These are phyloP conservation scores for Argyresthia goedartella DNA, from an alignment of 2,888 invertebrate species.

Conservation along the genomic window DNA sequence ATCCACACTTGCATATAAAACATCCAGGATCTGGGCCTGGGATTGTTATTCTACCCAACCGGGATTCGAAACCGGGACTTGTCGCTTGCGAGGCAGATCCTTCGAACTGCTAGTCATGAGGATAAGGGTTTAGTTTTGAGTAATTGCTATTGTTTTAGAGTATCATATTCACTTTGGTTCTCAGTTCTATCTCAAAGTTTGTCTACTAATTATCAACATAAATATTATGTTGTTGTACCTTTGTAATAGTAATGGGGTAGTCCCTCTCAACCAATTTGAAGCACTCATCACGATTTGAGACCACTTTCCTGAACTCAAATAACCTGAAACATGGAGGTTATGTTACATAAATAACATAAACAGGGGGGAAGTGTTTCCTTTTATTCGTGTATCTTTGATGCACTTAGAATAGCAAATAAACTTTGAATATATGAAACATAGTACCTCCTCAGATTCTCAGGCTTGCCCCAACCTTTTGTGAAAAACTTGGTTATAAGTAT, in stretches of 20 bases:
- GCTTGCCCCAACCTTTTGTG: slow-evolving; percentile 96
- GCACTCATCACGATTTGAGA: slow-evolving; percentile 87
- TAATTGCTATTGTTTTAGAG: no score
- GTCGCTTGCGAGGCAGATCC: no score
- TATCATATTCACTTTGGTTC: no score
- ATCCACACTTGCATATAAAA: no score
- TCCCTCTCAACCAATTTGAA: slow-evolving; percentile 83
- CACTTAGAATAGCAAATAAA: background rate
- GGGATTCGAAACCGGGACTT: no score
- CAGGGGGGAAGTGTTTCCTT: background rate
- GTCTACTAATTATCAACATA: no score
- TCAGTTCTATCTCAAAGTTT: no score
- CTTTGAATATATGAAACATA: background rate
- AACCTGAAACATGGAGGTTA: slow-evolving; percentile 74
- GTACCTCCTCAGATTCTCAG: slow-evolving; percentile 90
- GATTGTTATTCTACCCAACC: no score
- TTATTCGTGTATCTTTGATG: background rate
- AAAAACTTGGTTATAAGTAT: slow-evolving; percentile 92
- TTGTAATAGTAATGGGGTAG: slow-evolving; percentile 89
- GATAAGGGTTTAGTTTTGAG: no score
- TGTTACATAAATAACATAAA: slow-evolving; percentile 9
- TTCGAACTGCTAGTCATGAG: no score
- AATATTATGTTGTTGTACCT: slow-evolving; percentile 62
- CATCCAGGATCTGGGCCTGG: no score
- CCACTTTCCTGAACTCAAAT: slow-evolving; percentile 90